Base-by-base conservation (phyloP, 2,113 vertebrate genomes). In the Sphaerodactylus townsendi region DNA sequence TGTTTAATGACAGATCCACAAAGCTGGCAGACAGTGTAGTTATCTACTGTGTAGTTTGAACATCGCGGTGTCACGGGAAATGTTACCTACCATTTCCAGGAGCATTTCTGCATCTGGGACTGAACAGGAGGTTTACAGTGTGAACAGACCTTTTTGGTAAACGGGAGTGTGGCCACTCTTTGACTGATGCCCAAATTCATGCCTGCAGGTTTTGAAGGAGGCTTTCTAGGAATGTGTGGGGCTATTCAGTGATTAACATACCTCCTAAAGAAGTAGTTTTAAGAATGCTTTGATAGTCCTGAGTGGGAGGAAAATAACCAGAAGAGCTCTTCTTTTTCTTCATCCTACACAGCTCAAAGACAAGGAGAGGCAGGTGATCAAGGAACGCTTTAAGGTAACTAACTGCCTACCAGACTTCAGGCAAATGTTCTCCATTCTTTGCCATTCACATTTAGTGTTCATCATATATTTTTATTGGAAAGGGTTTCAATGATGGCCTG, bases 301-400 rank as follows among this genome's bases (percentile, higher is more conserved):
- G 68, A 62, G 84, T 62, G 25, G n/a, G 81, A 77, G 82, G 23
- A 17, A 62, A 74, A 75, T n/a, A 83, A 90, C 21, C 82, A 77
- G 78, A 62, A 72, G 50, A 62, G 19, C 78, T 68, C 84, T 72
- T 37, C 44, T 15, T 88, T 89, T 82, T 46, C 62, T 72, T 90
- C 35, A 21, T 15, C 89, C 59, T 77, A 90, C 88, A 23, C 95
- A 99, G 99, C 97, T 99, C 70, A 98, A 98, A 89, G 99, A 99
- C 82, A 99, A 99, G 92, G 99, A 99, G 85, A 96, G 99, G n/a
- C 98, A 99, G 92, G 95, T 98, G 93, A 98, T 99, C 77, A 99
- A 99, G 93, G 99, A 99, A 79, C 98, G 98, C 17, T 99, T 99
- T 90, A 99, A 99, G 98, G 99, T 99, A 90, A 97, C 95, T 17